Evolutionary conservation across 2,113 vertebrate species (phyloP).

Genomic region (Motacilla alba): DNA sequence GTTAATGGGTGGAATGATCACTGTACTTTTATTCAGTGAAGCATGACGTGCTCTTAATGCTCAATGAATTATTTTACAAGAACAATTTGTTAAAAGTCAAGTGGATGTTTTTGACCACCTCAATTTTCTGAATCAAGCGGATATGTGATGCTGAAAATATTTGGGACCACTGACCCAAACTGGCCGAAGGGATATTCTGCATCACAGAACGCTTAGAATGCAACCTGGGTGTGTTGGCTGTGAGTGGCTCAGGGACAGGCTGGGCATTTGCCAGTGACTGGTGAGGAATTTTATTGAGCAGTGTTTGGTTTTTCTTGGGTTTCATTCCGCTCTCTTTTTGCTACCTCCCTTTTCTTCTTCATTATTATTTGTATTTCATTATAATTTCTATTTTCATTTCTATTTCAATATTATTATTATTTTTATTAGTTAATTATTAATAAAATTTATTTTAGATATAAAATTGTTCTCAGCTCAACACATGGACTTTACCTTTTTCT

Average conservation of each 20-base stretch:
- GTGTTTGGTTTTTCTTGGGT: background rate
- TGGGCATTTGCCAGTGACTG: background rate
- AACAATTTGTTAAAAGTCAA: background rate
- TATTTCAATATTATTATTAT: background rate
- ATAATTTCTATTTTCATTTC: background rate
- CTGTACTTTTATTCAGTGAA: background rate
- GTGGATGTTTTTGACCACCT: background rate
- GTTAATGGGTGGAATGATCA: background rate
- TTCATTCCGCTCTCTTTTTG: background rate
- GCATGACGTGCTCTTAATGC: fast-evolving
- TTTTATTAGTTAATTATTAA: background rate
- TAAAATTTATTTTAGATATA: background rate
- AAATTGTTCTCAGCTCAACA: background rate
- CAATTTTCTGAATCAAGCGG: background rate
- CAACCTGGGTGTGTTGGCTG: fast-evolving
- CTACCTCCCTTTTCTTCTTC: background rate
- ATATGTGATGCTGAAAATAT: background rate
- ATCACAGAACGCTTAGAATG: fast-evolving
- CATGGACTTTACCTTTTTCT: background rate
- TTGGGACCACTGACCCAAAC: background rate
- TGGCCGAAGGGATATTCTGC: fast-evolving
- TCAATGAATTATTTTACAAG: background rate
- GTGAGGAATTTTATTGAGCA: background rate
- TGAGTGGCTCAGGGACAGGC: background rate
- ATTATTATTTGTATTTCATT: background rate